phyloP scores from a whole-genome alignment of 2,797 vertebrate species.

The Cuculus canorus region DNA sequence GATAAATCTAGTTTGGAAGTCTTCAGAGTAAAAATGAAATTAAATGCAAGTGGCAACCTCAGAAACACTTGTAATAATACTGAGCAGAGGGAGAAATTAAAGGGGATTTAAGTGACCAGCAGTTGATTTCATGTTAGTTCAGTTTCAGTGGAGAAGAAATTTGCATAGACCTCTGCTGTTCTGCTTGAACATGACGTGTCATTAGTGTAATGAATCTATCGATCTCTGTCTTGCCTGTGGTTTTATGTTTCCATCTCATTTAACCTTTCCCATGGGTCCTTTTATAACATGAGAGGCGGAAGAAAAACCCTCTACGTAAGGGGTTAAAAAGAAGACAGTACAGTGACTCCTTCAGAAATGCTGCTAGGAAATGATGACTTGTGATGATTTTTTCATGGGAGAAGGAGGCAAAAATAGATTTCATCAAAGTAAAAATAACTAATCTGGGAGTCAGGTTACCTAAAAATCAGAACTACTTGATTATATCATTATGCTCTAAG shows the following conservation, averaged over 20 bases:
- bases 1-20: not conserved
- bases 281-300: not conserved
- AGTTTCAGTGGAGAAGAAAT: not conserved
- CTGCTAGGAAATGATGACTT: not conserved
- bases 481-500: not conserved
- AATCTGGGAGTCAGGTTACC: not conserved
- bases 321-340: not conserved
- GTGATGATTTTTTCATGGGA: not conserved
- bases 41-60: not conserved
- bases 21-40: not conserved
- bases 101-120: not conserved
- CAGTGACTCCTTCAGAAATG: not conserved
- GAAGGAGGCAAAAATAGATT: not conserved
- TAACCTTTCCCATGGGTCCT: not conserved
- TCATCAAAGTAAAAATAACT: not conserved
- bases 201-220: not conserved
- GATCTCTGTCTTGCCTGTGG: not conserved
- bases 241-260: not conserved
- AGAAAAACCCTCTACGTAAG: not conserved
- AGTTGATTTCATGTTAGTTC: not conserved
- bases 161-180: not conserved
- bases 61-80: conserved; percentile 14
- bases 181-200: not conserved
- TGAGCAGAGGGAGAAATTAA: not conserved
- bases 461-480: not conserved